Evolutionary conservation across 2,888 invertebrate genomes (phyloP).

Genomic region (Cyclophora albipunctata): DNA sequence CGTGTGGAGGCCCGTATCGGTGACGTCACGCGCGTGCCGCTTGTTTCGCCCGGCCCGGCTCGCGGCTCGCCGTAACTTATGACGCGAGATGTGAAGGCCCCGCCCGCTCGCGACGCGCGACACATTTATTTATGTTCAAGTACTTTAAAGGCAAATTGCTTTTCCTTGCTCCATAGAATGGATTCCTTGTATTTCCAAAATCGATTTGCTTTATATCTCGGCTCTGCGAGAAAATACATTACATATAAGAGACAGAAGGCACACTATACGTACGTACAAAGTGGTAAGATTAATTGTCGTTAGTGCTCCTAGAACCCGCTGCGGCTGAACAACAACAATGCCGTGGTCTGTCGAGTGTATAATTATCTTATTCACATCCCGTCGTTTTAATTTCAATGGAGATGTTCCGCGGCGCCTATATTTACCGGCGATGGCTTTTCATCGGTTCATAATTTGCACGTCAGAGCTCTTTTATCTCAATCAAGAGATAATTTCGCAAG

Average conservation of each 20-base stretch:
- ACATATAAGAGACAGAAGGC: too few relatives aligned
- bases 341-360: too few relatives aligned
- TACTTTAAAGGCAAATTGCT: slow-evolving; percentile 12
- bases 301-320: too few relatives aligned
- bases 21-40: background rate
- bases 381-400: background rate
- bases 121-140: slow-evolving; percentile 13
- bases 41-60: background rate
- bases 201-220: too few relatives aligned
- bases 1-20: background rate
- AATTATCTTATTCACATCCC: too few relatives aligned
- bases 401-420: slow-evolving; percentile 5
- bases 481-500: slow-evolving; percentile 17
- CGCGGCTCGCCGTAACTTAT: slow-evolving; percentile 1
- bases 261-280: too few relatives aligned
- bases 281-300: too few relatives aligned
- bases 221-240: too few relatives aligned
- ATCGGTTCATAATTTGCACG: slow-evolving; percentile 16
- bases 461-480: slow-evolving; percentile 16
- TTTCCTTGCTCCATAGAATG: background rate
- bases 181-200: too few relatives aligned
- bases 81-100: slow-evolving; percentile 9
- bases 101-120: background rate
- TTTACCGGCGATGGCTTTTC: slow-evolving; percentile 13
- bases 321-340: too few relatives aligned